Percentiles rank a stretch among this genome's conserved stretches.
phyloP scores from a whole-genome alignment of 2,113 vertebrate genomes.

The Nycticebus coucang region DNA sequence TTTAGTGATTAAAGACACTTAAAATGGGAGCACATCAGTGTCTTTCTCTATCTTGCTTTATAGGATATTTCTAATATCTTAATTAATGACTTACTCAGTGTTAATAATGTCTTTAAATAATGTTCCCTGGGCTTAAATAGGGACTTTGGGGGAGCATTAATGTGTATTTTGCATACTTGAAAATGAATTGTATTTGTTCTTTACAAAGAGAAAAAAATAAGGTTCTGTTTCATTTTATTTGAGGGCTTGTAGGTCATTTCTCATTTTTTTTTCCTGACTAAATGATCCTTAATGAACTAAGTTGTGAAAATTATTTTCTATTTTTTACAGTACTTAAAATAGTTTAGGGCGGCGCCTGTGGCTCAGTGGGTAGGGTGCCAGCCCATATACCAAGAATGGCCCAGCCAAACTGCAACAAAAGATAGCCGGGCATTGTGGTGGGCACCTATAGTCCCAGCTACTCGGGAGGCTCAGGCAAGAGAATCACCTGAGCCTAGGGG shows the following conservation, averaged over 20 bases:
- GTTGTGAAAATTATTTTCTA: not conserved
- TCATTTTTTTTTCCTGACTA: not conserved
- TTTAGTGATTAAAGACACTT: not conserved
- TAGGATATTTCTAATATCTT: not conserved
- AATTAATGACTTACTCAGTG: not conserved
- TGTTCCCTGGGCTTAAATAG: not conserved
- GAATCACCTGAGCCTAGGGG: too few species aligned
- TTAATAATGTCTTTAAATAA: not conserved
- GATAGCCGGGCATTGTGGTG: too few species aligned
- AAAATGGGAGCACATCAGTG: not conserved
- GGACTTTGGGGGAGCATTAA: not conserved
- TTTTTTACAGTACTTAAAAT: not conserved
- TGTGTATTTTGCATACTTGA: not conserved
- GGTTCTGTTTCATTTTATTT: not conserved
- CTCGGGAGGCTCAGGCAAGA: too few species aligned
- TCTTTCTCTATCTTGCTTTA: not conserved
- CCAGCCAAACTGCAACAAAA: too few species aligned
- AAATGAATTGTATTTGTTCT: not conserved
- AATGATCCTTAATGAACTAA: not conserved
- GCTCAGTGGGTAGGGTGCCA: too few species aligned
- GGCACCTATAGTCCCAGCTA: too few species aligned
- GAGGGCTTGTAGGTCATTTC: not conserved
- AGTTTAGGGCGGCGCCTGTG: not conserved
- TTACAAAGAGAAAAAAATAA: not conserved
- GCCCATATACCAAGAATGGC: too few species aligned